Evolutionary conservation across 2,888 invertebrate species (phyloP).

Genomic region (Synergus umbraculus): DNA sequence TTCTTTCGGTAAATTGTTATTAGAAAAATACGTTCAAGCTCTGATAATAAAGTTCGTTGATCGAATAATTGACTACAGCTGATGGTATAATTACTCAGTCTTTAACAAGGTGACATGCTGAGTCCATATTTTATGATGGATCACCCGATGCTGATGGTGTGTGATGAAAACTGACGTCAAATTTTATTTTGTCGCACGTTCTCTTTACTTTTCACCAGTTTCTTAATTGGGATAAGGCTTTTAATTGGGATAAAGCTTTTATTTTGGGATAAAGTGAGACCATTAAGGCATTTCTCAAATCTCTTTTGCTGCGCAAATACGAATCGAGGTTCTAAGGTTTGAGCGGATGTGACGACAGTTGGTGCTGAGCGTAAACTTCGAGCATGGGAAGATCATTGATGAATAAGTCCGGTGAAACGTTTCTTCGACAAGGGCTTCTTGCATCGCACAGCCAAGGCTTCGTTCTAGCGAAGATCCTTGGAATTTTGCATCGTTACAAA

Average conservation of each 20-base stretch:
- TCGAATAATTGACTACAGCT: neutral
- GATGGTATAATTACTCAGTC: conserved; percentile 22
- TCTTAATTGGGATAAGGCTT: no score
- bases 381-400: conserved; percentile 68
- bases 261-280: neutral
- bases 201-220: neutral
- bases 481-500: conserved; percentile 17
- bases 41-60: neutral
- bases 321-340: conserved; percentile 44
- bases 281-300: neutral
- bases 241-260: neutral
- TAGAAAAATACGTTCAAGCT: no score
- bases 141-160: neutral
- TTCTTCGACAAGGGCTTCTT: conserved; percentile 62
- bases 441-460: conserved; percentile 62
- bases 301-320: neutral
- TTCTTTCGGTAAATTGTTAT: neutral
- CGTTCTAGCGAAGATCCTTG: conserved; percentile 54
- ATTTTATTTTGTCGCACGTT: neutral
- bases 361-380: conserved; percentile 47
- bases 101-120: neutral
- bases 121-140: neutral
- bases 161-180: conserved; percentile 3
- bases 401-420: conserved; percentile 72
- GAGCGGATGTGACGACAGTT: conserved; percentile 57